Base-by-base conservation (phyloP, 2,888 invertebrate genomes). In the Imbricaverruca yamaguchii region DNA sequence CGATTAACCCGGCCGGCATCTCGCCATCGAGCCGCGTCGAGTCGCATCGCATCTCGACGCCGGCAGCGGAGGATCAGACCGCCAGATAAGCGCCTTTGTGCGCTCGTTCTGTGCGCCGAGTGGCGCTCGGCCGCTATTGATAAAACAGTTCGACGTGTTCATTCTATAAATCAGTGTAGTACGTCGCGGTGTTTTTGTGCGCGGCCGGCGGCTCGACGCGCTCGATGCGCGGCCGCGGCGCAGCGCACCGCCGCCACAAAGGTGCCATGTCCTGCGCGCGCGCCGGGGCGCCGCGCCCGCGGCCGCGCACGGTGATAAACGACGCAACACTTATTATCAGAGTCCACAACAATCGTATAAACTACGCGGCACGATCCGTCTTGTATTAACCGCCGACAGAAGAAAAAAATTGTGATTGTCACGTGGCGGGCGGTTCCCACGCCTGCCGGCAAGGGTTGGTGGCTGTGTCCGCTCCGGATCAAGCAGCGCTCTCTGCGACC, bases 271-370 rank as follows among this genome's bases (percentile, higher is more conserved):
- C 39, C 18, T 25, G 13, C 18, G 21, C 53, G 74, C 53, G 53
- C 74, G 18, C 74, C 53, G 18, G 53, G 74, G 8, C 18, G 74
- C 53, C 21, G 74, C 39, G 18, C 8, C 74, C 23, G 18, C 13
- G 13, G 15, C 11, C 0, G 74, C 18, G 13, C 15, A 11, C 53
- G 1, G 18, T 74, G 74, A 74, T 74, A 74, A 74, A 74, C 74
- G 74, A 74, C 53, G 53, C 9, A 18, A 74, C 74, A 74, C 74
- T 74, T 74, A 74, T 74, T 74, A 74, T 74, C 74, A 74, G 53
- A 74, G 74, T 74, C 74, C 74, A 74, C 74, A 74, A 74, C 74
- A 74, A 74, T 74, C 74, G 23, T 74, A 74, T 74, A 74, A 74
- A 74, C 74, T 53, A 15, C 39, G 53, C 74, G 13, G 39, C 74